Percentiles rank a stretch among this genome's conserved stretches.
Evolutionary conservation across 2,113 vertebrate species (phyloP).

Genomic region (Panthera uncia): DNA sequence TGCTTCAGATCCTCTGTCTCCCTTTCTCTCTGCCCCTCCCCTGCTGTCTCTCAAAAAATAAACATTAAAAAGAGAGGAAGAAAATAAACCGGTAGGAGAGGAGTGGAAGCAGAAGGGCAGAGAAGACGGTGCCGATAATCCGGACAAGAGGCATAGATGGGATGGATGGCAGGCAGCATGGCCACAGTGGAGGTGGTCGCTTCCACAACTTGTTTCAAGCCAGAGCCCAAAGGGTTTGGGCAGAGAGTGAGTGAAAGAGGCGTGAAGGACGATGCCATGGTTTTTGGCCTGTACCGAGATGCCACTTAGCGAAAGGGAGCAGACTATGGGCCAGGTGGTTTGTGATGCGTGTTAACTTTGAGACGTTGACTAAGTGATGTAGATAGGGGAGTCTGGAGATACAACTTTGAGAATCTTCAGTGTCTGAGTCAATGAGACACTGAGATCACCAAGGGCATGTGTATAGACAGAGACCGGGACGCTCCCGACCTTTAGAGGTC

Average conservation of each 20-base stretch:
- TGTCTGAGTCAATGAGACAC: background rate
- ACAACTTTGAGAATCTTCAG: background rate
- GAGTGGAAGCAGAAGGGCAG: background rate
- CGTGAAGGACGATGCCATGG: background rate
- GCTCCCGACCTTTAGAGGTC: background rate
- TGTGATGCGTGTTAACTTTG: background rate
- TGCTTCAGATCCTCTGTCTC: too few species aligned
- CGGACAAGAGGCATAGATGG: background rate
- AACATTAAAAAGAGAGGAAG: background rate
- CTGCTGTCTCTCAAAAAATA: too few species aligned
- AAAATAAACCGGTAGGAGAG: background rate
- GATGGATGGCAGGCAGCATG: background rate
- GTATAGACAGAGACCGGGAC: background rate
- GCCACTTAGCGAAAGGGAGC: background rate
- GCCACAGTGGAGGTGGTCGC: background rate
- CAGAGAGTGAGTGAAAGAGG: background rate
- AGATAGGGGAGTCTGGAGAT: background rate
- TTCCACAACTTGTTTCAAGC: background rate
- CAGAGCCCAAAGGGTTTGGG: background rate
- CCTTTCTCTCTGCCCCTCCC: too few species aligned
- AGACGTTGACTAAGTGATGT: background rate
- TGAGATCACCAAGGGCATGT: background rate
- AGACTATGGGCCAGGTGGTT: background rate
- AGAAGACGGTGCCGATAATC: background rate
- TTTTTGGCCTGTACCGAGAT: background rate